Conservation (phyloP, 37 sponge, comb jelly and placozoan species). For the Dysidea cf. avara region DNA sequence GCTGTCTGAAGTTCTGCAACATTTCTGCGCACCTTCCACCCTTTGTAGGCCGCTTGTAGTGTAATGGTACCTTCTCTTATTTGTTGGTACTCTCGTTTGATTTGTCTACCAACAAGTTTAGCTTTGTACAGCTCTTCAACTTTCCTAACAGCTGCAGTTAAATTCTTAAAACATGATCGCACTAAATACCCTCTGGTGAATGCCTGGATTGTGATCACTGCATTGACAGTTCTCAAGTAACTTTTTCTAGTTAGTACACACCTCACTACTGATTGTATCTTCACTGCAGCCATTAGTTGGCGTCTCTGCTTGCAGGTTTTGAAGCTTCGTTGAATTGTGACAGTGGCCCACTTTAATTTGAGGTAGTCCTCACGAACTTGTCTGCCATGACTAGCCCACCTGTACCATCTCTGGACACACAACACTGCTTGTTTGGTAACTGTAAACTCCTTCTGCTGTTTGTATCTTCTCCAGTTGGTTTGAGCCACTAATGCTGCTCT, state of each 20-base stretch:
- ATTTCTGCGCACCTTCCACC: too few species aligned
- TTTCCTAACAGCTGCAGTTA: too few species aligned
- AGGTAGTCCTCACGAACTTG: neutral
- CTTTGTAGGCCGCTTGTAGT: slow-evolving; percentile 17
- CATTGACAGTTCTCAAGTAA: neutral
- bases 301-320: too few species aligned
- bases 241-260: slow-evolving; percentile 7
- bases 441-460: slow-evolving; percentile 9
- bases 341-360: slow-evolving; percentile 13
- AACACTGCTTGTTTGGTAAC: neutral
- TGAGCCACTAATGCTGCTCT: slow-evolving; percentile 52
- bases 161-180: too few species aligned
- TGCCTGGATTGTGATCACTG: slow-evolving; percentile 19
- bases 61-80: slow-evolving; percentile 7
- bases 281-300: slow-evolving; percentile 23
- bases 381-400: neutral
- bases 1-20: too few species aligned
- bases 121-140: too few species aligned
- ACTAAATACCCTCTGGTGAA: slow-evolving; percentile 3
- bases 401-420: slow-evolving; percentile 10
- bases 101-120: too few species aligned
- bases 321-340: slow-evolving; percentile 10
- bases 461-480: neutral
- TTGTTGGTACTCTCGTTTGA: too few species aligned
- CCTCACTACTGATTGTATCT: slow-evolving; percentile 25